Percentiles rank a stretch among this genome's conserved stretches.
These are phyloP conservation scores for Laterallus jamaicensis DNA, from an alignment of 2,113 vertebrate species.

Conservation along the genomic window DNA sequence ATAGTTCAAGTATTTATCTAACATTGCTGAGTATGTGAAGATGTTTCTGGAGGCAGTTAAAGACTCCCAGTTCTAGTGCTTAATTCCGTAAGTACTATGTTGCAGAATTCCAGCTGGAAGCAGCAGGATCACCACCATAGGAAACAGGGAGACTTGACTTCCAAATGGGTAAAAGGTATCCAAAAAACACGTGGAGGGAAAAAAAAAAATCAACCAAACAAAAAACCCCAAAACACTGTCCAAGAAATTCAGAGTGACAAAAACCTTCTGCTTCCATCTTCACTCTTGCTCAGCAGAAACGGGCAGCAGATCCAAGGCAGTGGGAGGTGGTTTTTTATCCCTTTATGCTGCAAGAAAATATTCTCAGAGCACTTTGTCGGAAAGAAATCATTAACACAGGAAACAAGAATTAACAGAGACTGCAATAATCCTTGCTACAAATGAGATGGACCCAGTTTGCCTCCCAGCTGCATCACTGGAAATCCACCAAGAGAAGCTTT, in stretches of 20 bases:
- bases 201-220: not conserved
- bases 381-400: conserved; percentile 49
- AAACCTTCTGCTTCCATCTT: conserved; percentile 21
- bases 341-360: not conserved
- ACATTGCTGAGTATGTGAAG: not conserved
- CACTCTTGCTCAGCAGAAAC: not conserved
- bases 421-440: not conserved
- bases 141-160: conserved; percentile 7
- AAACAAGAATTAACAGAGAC: conserved; percentile 28
- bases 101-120: conserved; percentile 25
- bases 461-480: conserved; percentile 12
- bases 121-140: conserved; percentile 15
- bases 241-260: conserved; percentile 35
- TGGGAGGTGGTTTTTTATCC: not conserved
- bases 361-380: not conserved
- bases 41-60: not conserved
- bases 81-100: not conserved
- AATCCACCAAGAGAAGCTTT: conserved; percentile 17
- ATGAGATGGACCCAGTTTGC: not conserved
- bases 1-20: not conserved
- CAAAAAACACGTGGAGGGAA: not conserved
- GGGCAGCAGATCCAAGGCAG: not conserved
- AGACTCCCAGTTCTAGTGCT: not conserved
- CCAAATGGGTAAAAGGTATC: conserved; percentile 63
- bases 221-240: not conserved